Evolutionary conservation across 2,797 vertebrate genomes (phyloP), one percentile per base, ranked within the genome.

Genomic region (Babyrousa celebensis): DNA sequence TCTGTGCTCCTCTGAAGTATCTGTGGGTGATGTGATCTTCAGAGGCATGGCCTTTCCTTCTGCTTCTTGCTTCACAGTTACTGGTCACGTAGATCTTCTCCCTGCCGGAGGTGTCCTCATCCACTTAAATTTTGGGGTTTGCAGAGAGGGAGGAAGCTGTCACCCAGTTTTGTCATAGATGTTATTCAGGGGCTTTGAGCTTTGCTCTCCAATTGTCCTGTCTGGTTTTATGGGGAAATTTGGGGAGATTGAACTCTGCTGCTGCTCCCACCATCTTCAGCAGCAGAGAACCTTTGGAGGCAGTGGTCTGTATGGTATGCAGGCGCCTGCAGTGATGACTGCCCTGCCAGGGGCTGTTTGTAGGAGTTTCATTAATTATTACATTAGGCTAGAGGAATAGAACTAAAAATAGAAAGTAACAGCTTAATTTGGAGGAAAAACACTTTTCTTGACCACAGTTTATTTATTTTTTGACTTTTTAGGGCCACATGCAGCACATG

Each of bases 351-450:
- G 75, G 21, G 65, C 62, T 56, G 29, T 65, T 89, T 89, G 83
- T 84, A 62, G 87, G 90, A 70, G 40, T 63, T 67, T 89, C 62
- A 65, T 91, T 91, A 84, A 67, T 85, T 43, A 52, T 85, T 80
- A 82, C 27, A 85, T 77, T 93, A 70, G 85, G 56, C 63, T 88
- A 25, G 8, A 78, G 77, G 68, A 75, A n/a, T 77, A 92, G 86
- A 86, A 89, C 85, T 56, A 60, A 86, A 78, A 96, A 70, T 84
- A 65, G 91, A 80, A 95, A 56, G 20, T 62, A 89, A 60, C 48
- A 52, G 56, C 27, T 77, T 94, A 93, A 82, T 85, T 94, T 62
- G 68, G 60, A 82, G 43, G 36, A 56, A 63, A 89, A 89, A 32
- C 40, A 48, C 89, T 84, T 87, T 87, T 88, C 68, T 71, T 94